Conservation (phyloP, 2,797 vertebrate genomes). For the Macropodus opercularis region DNA sequence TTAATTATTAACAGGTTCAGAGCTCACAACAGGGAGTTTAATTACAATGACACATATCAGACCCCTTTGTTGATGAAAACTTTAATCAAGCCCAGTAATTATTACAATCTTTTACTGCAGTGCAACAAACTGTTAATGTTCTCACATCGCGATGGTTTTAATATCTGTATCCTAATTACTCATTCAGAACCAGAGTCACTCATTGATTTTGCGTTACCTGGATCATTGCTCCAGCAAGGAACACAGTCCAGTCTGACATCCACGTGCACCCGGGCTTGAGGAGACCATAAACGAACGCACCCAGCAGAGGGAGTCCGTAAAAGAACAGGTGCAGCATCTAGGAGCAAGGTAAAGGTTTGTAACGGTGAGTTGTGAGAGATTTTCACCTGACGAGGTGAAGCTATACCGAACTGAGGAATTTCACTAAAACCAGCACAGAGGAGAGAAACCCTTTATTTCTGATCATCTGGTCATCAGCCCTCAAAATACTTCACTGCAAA, state of each 20-base stretch:
- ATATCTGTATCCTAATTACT: background rate
- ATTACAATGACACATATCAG: slow-evolving; percentile 25
- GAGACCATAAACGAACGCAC: slow-evolving; percentile 85
- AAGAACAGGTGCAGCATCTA: slow-evolving; percentile 91
- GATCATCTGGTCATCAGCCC: no score
- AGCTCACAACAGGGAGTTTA: slow-evolving; percentile 24
- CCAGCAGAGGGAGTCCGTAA: slow-evolving; percentile 86
- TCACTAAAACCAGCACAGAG: no score
- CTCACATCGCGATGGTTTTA: background rate
- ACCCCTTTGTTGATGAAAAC: slow-evolving; percentile 27
- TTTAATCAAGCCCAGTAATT: slow-evolving; percentile 26
- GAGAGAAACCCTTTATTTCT: no score
- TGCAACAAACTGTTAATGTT: background rate
- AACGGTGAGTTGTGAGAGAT: no score
- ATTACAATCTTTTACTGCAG: background rate
- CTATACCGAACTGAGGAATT: no score
- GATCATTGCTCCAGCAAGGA: slow-evolving; percentile 86
- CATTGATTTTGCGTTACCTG: slow-evolving; percentile 80
- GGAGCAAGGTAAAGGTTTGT: slow-evolving; percentile 10
- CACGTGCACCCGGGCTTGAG: slow-evolving; percentile 87
- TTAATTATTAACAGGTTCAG: slow-evolving; percentile 33
- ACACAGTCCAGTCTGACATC: slow-evolving; percentile 89
- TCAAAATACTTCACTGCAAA: background rate
- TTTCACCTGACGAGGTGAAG: no score
- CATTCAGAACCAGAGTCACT: slow-evolving; percentile 25